Percentiles rank a stretch among this genome's conserved stretches.
phyloP scores from a whole-genome alignment of 2,113 vertebrate species.

The Ceratotherium simum region DNA sequence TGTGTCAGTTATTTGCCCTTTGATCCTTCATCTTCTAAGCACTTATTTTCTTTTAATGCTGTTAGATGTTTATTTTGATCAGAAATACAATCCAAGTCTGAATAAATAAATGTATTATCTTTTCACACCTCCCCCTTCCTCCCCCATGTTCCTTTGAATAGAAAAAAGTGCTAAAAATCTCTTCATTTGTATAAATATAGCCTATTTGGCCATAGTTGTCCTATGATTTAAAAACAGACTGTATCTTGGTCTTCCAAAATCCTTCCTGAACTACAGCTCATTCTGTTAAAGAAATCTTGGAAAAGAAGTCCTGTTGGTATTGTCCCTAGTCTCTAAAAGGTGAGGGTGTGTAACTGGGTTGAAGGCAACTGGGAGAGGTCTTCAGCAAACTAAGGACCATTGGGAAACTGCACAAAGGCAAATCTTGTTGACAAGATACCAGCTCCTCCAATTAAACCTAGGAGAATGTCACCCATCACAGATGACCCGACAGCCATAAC shows the following conservation, averaged over 20 bases:
- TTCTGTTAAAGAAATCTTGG: background rate
- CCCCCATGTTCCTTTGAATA: conserved; percentile 44
- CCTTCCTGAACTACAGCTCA: background rate
- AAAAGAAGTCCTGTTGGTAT: conserved; percentile 87
- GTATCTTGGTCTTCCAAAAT: background rate
- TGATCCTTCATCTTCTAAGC: conserved; percentile 76
- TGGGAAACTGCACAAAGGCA: background rate
- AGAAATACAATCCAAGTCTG: conserved; percentile 71
- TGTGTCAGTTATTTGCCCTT: conserved; percentile 10
- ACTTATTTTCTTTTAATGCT: conserved; percentile 70
- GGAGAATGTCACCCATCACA: conserved; percentile 92
- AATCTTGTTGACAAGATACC: conserved; percentile 89
- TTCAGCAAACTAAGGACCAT: background rate
- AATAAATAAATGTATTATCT: conserved; percentile 83
- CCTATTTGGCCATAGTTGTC: background rate
- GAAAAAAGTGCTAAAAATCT: conserved; percentile 58
- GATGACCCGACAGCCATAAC: conserved; percentile 93
- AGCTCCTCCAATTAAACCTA: conserved; percentile 93
- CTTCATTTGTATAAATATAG: background rate
- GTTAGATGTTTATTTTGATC: conserved; percentile 74
- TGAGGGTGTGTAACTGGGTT: conserved; percentile 85
- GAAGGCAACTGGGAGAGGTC: conserved; percentile 71
- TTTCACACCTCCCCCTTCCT: conserved; percentile 42
- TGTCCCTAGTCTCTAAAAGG: conserved; percentile 92
- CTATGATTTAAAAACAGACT: conserved; percentile 16